A percentile compares a stretch with the other conserved stretches of the same genome.
These are phyloP conservation scores for Nephotettix cincticeps DNA, from an alignment of 1,140 invertebrate species.

Conservation along the genomic window DNA sequence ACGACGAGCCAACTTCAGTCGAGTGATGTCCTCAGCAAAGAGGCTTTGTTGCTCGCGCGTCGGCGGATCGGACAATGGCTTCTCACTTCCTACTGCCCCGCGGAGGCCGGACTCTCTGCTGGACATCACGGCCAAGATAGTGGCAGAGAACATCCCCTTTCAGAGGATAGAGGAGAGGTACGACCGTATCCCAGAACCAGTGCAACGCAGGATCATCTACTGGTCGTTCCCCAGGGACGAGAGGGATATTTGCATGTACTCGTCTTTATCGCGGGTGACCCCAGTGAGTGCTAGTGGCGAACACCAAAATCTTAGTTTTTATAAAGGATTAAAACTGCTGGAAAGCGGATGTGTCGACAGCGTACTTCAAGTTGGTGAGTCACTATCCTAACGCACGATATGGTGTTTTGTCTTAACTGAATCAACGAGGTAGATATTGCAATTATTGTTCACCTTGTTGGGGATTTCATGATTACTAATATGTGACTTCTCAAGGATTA, in stretches of 20 bases:
- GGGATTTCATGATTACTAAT: too few relatives aligned
- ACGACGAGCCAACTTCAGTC: not conserved
- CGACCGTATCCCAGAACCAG: slow-evolving; percentile 83
- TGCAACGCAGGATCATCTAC: slow-evolving; percentile 82
- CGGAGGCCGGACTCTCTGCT: slow-evolving; percentile 63
- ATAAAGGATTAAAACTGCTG: slow-evolving; percentile 78
- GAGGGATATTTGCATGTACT: slow-evolving; percentile 86
- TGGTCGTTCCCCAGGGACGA: slow-evolving; percentile 87
- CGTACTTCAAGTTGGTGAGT: slow-evolving; percentile 89
- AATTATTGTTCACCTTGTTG: too few relatives aligned
- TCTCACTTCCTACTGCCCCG: slow-evolving; percentile 11
- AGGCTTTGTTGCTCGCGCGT: slow-evolving; percentile 49
- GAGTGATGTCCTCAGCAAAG: slow-evolving; percentile 38
- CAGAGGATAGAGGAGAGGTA: slow-evolving; percentile 84
- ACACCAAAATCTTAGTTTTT: slow-evolving; percentile 78
- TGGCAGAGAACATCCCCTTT: slow-evolving; percentile 81
- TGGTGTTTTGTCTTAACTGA: too few relatives aligned
- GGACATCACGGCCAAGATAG: slow-evolving; percentile 79
- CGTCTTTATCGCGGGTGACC: slow-evolving; percentile 64
- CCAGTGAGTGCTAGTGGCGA: slow-evolving; percentile 51
- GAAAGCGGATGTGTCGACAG: slow-evolving; percentile 76
- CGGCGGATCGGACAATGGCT: slow-evolving; percentile 27
- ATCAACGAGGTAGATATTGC: too few relatives aligned
- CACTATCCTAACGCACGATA: too few relatives aligned
- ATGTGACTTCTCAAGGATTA: too few relatives aligned